Evolutionary conservation across 2,888 invertebrate genomes (phyloP).

Genomic region (Ennomos fuscantarius): DNA sequence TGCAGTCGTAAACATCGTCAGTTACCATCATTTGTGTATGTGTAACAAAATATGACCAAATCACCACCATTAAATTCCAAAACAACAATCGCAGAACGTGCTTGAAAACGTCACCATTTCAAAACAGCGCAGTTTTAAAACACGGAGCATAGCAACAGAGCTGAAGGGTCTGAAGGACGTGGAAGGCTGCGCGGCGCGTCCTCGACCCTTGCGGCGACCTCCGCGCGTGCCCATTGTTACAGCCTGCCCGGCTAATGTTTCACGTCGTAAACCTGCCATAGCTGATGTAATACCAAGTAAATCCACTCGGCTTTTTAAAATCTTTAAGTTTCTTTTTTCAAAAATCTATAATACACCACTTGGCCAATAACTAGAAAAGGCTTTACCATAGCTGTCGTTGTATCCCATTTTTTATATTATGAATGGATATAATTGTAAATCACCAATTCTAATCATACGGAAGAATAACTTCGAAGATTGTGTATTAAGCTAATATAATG

Average conservation of each 20-base stretch:
- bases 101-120: slow-evolving; percentile 22
- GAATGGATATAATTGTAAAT: no score
- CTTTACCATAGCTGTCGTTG: no score
- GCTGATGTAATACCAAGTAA: slow-evolving; percentile 24
- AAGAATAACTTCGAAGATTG: no score
- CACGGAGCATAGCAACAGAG: slow-evolving; percentile 19
- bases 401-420: no score
- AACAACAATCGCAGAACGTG: slow-evolving; percentile 17
- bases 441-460: no score
- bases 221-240: slow-evolving; percentile 76
- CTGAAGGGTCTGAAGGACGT: slow-evolving; percentile 60
- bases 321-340: no score
- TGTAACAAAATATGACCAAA: no score
- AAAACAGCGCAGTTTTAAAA: slow-evolving; percentile 23
- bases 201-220: slow-evolving; percentile 72
- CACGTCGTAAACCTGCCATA: slow-evolving; percentile 56
- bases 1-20: no score
- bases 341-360: no score
- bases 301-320: slow-evolving; percentile 2
- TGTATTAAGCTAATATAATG: no score
- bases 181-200: slow-evolving; percentile 65
- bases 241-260: slow-evolving; percentile 58
- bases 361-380: no score
- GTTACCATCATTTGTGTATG: no score
- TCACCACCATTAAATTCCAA: slow-evolving; percentile 3